Evolutionary conservation across 2,797 vertebrate species (phyloP), one percentile per base, ranked within the genome.

Genomic region (Synaphobranchus kaupii): DNA sequence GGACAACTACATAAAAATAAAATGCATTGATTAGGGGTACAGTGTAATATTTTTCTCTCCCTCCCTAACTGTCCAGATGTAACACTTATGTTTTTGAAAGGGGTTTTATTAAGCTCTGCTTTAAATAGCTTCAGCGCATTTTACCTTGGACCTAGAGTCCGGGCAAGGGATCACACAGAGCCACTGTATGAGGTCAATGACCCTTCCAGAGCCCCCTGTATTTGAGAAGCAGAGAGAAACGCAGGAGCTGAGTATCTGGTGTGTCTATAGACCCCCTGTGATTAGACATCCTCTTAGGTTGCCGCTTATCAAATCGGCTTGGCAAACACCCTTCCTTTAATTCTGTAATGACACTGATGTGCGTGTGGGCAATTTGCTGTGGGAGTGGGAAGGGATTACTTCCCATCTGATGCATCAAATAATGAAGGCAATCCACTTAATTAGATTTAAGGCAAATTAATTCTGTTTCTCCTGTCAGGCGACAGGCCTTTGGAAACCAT

Each of bases 381-480:
- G 4, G 44, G 44, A 48, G 76, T 48, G 76, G 28, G 76, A 80
- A 25, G 76, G 0, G 7, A 47, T n/a, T 80, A 48, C 76, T 25
- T 44, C 76, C 22, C 20, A 80, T 80, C 22, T 48, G 44, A 22
- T 25, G 44, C 76, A 39, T 39, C 39, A 20, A 47, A 48, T 80
- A 48, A 80, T 47, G 20, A 80, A 48, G 44, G 44, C 20, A 48
- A 80, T 80, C 76, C 39, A 17, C 44, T 47, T 48, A 80, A 80
- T 80, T 80, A 48, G 76, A 48, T 80, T 80, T 80, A 80, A 80
- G 39, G 76, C 76, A 80, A 80, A 80, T 80, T 2, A 80, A 80
- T 48, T 48, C 44, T 8, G 22, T 48, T 20, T 47, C 44, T 80
- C 76, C 28, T 20, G 28, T 73, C 10, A 1, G 39, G 31, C 7